Conservation (phyloP, 1,140 invertebrate species). For the Brachionus manjavacas region DNA sequence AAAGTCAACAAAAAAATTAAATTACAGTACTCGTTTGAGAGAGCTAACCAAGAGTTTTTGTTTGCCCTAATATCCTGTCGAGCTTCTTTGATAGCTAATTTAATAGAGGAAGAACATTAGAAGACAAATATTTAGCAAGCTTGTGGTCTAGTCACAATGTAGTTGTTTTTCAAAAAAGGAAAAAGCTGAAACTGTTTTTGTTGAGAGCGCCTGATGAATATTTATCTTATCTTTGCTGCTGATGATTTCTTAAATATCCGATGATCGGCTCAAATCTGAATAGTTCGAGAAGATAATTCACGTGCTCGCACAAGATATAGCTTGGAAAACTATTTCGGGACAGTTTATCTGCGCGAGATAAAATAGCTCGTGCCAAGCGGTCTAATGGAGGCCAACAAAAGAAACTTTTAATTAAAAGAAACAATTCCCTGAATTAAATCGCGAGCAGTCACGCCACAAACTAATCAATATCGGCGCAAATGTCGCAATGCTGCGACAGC, state of each 20-base stretch:
- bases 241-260: background rate
- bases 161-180: background rate
- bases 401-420: conserved; percentile 1
- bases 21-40: no score
- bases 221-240: background rate
- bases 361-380: background rate
- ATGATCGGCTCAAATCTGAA: background rate
- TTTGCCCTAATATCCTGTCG: background rate
- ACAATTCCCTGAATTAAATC: background rate
- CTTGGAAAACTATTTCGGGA: background rate
- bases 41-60: background rate
- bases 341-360: background rate
- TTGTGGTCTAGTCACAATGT: background rate
- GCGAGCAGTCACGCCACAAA: background rate
- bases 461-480: background rate
- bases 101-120: background rate
- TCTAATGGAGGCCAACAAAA: background rate
- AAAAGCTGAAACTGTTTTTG: background rate
- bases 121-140: background rate
- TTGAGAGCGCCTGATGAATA: background rate
- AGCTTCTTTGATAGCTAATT: background rate
- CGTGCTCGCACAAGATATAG: background rate
- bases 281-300: background rate
- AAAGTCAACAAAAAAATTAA: no score
- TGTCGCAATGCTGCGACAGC: background rate